phyloP scores from a whole-genome alignment of 1,140 invertebrate genomes.

The Harpegnathos saltator region DNA sequence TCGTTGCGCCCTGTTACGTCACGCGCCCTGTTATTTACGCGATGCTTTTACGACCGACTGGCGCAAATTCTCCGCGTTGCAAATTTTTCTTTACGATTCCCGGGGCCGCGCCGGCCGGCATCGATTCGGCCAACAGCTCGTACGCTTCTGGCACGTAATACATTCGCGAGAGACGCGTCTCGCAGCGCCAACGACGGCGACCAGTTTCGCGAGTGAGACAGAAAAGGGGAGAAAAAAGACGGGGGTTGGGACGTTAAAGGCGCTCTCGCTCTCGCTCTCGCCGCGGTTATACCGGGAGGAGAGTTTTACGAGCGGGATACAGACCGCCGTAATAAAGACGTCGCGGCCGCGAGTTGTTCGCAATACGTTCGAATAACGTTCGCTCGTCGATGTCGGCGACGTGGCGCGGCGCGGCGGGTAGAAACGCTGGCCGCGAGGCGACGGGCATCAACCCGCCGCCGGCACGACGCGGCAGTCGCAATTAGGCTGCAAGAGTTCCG shows the following conservation, averaged over 20 bases:
- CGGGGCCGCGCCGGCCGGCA: background rate
- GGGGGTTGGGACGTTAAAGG: conserved; percentile 20
- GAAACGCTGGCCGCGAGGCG: too few species aligned
- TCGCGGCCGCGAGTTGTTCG: conserved; percentile 15
- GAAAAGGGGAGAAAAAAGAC: background rate
- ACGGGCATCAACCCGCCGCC: background rate
- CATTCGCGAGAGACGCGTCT: background rate
- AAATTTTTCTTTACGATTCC: conserved; percentile 60
- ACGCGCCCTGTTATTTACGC: conserved; percentile 58
- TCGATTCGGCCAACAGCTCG: conserved; percentile 8
- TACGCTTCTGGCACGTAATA: background rate
- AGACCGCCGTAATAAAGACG: conserved; percentile 50
- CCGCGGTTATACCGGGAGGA: conserved; percentile 41
- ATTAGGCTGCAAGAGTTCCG: conserved; percentile 40
- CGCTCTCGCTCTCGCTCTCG: conserved; percentile 16
- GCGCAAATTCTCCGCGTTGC: conserved; percentile 45
- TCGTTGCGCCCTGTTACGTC: conserved; percentile 20
- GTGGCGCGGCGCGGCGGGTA: too few species aligned
- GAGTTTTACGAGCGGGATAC: conserved; percentile 62
- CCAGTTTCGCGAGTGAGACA: too few species aligned
- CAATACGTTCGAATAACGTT: conserved; percentile 40
- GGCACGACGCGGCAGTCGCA: too few species aligned
- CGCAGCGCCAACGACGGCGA: too few species aligned
- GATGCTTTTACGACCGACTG: conserved; percentile 45
- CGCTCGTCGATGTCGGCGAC: background rate